Conservation (phyloP, 2,888 invertebrate genomes). For the Caenorhabditis macrosperma region DNA sequence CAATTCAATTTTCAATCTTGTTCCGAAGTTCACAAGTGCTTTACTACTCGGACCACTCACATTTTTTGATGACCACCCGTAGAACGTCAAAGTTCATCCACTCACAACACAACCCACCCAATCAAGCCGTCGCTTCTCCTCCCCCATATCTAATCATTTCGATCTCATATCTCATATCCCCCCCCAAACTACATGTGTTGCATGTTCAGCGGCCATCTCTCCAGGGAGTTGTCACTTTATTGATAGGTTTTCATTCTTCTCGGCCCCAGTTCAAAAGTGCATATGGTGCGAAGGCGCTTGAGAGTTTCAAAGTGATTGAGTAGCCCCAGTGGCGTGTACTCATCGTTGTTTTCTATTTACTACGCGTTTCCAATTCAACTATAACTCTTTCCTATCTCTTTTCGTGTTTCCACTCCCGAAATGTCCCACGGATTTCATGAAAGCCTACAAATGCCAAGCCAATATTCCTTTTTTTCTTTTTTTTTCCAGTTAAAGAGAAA, state of each 20-base stretch:
- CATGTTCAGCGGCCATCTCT: slow-evolving; percentile 38
- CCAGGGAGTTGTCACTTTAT: slow-evolving; percentile 43
- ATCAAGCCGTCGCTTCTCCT: slow-evolving; percentile 9
- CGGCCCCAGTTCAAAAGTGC: slow-evolving; percentile 41
- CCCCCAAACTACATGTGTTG: slow-evolving; percentile 18
- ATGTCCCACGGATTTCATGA: background rate
- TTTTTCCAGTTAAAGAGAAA: too few relatives aligned
- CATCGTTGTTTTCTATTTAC: slow-evolving; percentile 28
- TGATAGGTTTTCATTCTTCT: slow-evolving; percentile 52
- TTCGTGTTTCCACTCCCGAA: too few relatives aligned
- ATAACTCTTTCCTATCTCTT: background rate
- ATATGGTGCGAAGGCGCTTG: slow-evolving; percentile 18
- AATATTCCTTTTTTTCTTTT: background rate
- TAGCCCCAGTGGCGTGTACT: slow-evolving; percentile 17
- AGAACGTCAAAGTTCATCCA: slow-evolving; percentile 25
- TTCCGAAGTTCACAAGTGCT: slow-evolving; percentile 21
- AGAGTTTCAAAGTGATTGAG: slow-evolving; percentile 54
- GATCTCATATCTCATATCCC: slow-evolving; percentile 40
- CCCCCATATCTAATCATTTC: slow-evolving; percentile 38
- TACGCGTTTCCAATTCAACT: background rate
- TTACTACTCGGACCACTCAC: too few relatives aligned
- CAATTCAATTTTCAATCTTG: slow-evolving; percentile 49
- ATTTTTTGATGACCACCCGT: slow-evolving; percentile 19
- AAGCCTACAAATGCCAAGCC: slow-evolving; percentile 18
- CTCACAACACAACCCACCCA: slow-evolving; percentile 45